Percentiles rank a stretch among this genome's conserved stretches.
Conservation (phyloP, 2,797 vertebrate genomes). For the Gambelia wislizenii region DNA sequence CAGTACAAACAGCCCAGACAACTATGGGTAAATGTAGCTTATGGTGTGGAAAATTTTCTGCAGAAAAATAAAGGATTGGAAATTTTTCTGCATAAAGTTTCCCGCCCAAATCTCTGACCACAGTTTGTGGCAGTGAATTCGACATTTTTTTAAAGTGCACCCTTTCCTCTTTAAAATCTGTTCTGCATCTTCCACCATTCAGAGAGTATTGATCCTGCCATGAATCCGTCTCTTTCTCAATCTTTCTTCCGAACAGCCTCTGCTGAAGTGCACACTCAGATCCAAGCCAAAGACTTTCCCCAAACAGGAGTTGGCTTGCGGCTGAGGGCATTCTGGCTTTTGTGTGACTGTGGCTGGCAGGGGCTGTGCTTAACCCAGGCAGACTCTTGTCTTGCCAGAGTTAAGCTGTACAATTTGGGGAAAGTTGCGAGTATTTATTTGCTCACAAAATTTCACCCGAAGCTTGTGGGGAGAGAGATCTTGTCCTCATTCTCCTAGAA, state of each 20-base stretch:
- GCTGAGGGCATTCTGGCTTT: no score
- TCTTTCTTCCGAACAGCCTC: background rate
- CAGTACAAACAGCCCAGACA: no score
- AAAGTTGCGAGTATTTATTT: background rate
- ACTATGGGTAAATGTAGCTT: no score
- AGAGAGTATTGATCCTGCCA: background rate
- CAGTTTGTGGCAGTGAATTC: no score
- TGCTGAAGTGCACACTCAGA: background rate
- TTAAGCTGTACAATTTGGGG: background rate
- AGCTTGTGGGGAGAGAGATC: conserved; percentile 13
- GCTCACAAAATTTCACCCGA: background rate
- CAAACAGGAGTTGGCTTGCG: no score
- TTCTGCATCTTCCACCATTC: no score
- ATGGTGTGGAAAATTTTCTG: no score
- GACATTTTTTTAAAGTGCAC: no score
- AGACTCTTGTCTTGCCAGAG: background rate
- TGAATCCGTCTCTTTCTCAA: background rate
- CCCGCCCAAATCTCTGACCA: no score
- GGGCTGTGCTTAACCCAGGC: background rate
- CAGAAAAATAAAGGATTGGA: no score
- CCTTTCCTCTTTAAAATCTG: no score
- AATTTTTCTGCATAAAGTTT: no score
- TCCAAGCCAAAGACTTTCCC: background rate
- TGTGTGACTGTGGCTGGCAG: background rate
- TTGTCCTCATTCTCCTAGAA: background rate